Evolutionary conservation across 2,797 vertebrate species (phyloP).

Genomic region (Chloroceryle amazona): DNA sequence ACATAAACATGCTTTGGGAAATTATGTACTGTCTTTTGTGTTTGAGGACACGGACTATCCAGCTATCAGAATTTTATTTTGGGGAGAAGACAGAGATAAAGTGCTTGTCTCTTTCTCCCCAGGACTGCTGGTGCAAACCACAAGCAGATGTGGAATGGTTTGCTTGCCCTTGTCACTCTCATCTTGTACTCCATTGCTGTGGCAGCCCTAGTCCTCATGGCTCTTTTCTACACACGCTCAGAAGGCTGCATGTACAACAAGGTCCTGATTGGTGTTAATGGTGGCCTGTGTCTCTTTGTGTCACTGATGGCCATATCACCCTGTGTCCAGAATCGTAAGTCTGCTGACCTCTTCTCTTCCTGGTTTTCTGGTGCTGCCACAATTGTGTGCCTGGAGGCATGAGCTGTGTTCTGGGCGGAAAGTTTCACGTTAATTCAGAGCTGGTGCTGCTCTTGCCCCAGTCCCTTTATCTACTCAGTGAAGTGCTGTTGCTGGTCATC

Average conservation of each 20-base stretch:
- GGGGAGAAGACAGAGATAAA: not conserved
- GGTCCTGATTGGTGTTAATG: slow-evolving; percentile 91
- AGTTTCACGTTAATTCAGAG: not conserved
- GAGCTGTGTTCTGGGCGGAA: not conserved
- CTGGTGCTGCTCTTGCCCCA: not conserved
- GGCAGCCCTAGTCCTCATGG: slow-evolving; percentile 90
- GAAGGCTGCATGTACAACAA: slow-evolving; percentile 93
- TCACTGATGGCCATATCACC: slow-evolving; percentile 93
- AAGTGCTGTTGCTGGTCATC: not conserved
- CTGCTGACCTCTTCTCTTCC: not conserved
- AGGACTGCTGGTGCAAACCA: slow-evolving; percentile 91
- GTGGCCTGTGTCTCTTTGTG: slow-evolving; percentile 91
- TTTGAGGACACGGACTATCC: not conserved
- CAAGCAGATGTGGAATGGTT: slow-evolving; percentile 93
- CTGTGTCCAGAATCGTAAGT: slow-evolving; percentile 93
- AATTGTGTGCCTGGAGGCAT: not conserved
- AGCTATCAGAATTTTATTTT: not conserved
- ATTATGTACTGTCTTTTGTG: not conserved
- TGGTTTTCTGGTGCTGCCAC: not conserved
- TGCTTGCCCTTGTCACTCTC: slow-evolving; percentile 91
- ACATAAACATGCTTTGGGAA: accelerated
- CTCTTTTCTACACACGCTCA: slow-evolving; percentile 88
- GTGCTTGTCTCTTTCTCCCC: not conserved
- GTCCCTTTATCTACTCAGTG: not conserved
- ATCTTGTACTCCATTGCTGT: slow-evolving; percentile 89